Percentiles rank a stretch among this genome's conserved stretches.
Conservation (phyloP, 2,888 invertebrate species). For the Ectropis crepuscularia region DNA sequence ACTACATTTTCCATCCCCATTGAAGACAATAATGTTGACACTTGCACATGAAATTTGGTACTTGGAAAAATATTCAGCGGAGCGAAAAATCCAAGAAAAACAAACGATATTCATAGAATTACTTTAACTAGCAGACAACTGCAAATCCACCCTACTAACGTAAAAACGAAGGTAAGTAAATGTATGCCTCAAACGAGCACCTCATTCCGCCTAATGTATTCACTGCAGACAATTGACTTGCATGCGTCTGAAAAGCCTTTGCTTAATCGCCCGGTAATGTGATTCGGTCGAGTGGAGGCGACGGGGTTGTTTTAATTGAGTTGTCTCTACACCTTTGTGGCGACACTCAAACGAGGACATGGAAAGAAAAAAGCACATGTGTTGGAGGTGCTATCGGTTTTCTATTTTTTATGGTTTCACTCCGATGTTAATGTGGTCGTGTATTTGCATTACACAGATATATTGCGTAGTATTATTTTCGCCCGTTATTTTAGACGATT, state of each 20-base stretch:
- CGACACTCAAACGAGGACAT: conserved; percentile 53
- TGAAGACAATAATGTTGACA: no score
- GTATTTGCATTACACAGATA: no score
- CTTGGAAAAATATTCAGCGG: neutral
- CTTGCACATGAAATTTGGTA: no score
- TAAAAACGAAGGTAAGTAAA: conserved; percentile 4
- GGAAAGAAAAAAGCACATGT: conserved; percentile 37
- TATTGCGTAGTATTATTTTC: no score
- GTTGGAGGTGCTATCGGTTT: conserved; percentile 43
- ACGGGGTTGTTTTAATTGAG: conserved; percentile 73
- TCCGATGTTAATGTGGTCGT: neutral
- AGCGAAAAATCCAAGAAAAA: no score
- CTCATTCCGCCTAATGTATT: conserved; percentile 44
- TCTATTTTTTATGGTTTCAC: conserved; percentile 5
- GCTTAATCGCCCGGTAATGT: conserved; percentile 68
- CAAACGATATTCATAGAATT: neutral
- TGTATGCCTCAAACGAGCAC: conserved; percentile 31
- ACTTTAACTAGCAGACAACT: neutral
- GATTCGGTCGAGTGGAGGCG: conserved; percentile 58
- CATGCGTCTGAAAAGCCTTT: conserved; percentile 44
- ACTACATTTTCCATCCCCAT: no score
- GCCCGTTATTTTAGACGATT: no score
- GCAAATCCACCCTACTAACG: neutral
- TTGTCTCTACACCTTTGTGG: conserved; percentile 72
- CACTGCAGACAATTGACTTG: conserved; percentile 42